These are phyloP conservation scores for Plecotus auritus DNA, from an alignment of 2,113 vertebrate species.

Conservation along the genomic window DNA sequence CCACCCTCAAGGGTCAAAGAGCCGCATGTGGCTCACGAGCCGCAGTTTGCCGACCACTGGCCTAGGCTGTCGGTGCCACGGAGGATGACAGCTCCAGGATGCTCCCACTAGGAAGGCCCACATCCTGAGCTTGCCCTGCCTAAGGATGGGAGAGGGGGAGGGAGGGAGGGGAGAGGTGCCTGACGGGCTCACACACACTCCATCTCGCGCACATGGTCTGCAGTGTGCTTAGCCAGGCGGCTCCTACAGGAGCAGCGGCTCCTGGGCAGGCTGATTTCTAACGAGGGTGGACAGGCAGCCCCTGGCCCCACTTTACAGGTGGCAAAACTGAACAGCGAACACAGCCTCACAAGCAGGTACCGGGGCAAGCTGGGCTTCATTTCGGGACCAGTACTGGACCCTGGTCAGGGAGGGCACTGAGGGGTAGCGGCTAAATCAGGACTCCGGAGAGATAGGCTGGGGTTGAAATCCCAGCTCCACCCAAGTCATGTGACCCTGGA, in stretches of 20 bases:
- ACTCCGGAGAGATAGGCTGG: not conserved
- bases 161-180: not conserved
- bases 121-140: not conserved
- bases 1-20: no score
- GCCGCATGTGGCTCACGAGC: no score
- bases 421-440: not conserved
- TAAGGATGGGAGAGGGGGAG: not conserved
- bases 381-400: not conserved
- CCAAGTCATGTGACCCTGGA: not conserved
- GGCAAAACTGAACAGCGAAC: not conserved
- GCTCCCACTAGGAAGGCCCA: not conserved
- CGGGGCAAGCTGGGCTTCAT: not conserved
- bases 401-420: not conserved
- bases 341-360: not conserved
- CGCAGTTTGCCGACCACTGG: no score
- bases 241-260: not conserved
- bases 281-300: not conserved
- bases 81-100: not conserved
- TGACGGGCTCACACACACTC: rapidly evolving
- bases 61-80: not conserved
- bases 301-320: not conserved
- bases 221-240: not conserved
- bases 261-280: not conserved
- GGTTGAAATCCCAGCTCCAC: not conserved
- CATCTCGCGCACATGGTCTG: rapidly evolving